phyloP scores from a whole-genome alignment of 2,888 invertebrate species.

The Nomada hirtipes region DNA sequence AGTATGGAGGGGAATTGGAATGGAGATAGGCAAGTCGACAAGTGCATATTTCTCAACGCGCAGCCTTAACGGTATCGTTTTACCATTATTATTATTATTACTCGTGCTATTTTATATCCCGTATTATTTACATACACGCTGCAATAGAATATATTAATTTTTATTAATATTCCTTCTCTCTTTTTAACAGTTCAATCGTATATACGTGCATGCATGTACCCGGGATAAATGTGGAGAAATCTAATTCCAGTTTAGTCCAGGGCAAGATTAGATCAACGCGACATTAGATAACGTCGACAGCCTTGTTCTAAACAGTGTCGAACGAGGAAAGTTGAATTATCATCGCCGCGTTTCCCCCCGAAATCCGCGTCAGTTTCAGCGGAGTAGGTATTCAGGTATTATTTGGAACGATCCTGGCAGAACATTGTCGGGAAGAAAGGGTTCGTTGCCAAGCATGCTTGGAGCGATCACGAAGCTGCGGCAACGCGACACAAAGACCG shows the following conservation, averaged over 20 bases:
- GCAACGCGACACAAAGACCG: constrained; percentile 59
- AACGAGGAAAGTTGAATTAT: neutral
- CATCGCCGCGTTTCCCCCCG: neutral
- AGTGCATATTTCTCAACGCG: too few relatives aligned
- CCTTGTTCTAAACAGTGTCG: neutral
- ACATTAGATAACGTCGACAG: neutral
- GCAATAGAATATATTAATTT: too few relatives aligned
- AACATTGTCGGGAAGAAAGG: constrained; percentile 39
- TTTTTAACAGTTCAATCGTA: too few relatives aligned
- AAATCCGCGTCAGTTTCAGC: constrained; percentile 30
- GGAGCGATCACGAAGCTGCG: constrained; percentile 57
- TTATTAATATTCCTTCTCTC: too few relatives aligned
- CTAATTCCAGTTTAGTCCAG: too few relatives aligned
- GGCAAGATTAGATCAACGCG: too few relatives aligned
- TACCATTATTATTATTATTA: neutral
- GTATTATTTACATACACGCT: too few relatives aligned
- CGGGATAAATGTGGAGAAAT: too few relatives aligned
- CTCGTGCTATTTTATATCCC: too few relatives aligned
- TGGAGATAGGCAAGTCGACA: neutral
- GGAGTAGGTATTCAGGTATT: constrained; percentile 32
- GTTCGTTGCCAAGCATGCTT: constrained; percentile 62
- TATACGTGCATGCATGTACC: too few relatives aligned
- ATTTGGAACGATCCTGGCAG: constrained; percentile 44
- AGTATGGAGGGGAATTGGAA: too few relatives aligned
- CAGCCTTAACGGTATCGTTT: neutral